These are phyloP conservation scores for Piscicola geometra DNA, from an alignment of 2,888 invertebrate genomes.

Conservation along the genomic window DNA sequence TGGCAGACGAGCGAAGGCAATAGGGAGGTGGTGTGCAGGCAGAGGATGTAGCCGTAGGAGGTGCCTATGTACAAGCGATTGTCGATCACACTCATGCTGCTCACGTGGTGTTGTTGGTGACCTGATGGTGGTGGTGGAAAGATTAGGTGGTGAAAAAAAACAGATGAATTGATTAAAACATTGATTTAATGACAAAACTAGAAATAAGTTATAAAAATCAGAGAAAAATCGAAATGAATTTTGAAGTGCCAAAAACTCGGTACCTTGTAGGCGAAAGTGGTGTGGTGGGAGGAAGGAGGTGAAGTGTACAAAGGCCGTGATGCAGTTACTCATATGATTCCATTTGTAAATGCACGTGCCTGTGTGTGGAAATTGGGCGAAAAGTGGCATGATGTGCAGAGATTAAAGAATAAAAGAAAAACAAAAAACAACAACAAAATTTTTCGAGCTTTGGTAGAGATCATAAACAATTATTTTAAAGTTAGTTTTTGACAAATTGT, in stretches of 20 bases:
- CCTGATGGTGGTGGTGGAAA: too few relatives aligned
- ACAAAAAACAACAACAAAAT: too few relatives aligned
- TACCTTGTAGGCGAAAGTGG: neutral
- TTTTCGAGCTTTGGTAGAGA: too few relatives aligned
- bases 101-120: slow-evolving; percentile 61
- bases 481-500: neutral
- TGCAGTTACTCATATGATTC: neutral
- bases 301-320: neutral
- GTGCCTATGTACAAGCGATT: slow-evolving; percentile 77
- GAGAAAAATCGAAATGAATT: too few relatives aligned
- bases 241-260: too few relatives aligned
- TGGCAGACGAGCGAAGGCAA: slow-evolving; percentile 75
- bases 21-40: slow-evolving; percentile 71
- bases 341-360: neutral
- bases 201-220: too few relatives aligned
- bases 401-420: too few relatives aligned
- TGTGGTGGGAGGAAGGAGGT: neutral
- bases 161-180: too few relatives aligned
- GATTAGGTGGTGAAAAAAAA: too few relatives aligned
- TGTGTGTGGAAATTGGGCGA: neutral
- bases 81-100: slow-evolving; percentile 65
- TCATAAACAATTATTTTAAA: too few relatives aligned
- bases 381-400: too few relatives aligned
- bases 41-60: slow-evolving; percentile 87
- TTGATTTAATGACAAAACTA: too few relatives aligned